Conservation (phyloP, 2,797 vertebrate species). For the Bovichtus diacanthus region DNA sequence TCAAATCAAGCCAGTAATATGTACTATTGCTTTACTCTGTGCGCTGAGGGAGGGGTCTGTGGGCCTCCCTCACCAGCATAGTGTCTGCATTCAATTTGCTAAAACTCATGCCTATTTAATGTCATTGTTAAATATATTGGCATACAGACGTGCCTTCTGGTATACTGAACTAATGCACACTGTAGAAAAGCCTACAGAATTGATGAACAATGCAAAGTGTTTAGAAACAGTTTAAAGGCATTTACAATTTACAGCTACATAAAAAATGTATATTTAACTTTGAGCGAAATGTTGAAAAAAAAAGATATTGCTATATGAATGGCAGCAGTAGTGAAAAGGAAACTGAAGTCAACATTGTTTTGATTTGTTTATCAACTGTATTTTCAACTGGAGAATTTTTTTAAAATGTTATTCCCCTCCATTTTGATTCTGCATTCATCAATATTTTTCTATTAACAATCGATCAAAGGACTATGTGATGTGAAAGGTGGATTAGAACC, state of each 20-base stretch:
- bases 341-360: no score
- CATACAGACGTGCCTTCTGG: not conserved
- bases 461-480: no score
- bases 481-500: no score
- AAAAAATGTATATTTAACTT: not conserved
- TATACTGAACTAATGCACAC: not conserved
- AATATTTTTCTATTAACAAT: no score
- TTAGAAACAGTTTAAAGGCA: not conserved
- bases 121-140: not conserved
- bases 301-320: no score
- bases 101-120: slow-evolving; percentile 17
- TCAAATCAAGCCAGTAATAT: slow-evolving; percentile 66
- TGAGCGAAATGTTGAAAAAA: no score
- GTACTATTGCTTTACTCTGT: slow-evolving; percentile 49
- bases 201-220: not conserved
- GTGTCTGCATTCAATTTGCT: slow-evolving; percentile 28
- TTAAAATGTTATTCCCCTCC: not conserved
- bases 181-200: not conserved
- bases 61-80: slow-evolving; percentile 7
- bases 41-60: not conserved
- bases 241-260: not conserved
- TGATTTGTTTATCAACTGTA: no score
- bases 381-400: not conserved
- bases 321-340: no score
- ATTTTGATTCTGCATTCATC: not conserved